These are phyloP conservation scores for Perithous albicinctus DNA, from an alignment of 2,888 invertebrate genomes.

Conservation along the genomic window DNA sequence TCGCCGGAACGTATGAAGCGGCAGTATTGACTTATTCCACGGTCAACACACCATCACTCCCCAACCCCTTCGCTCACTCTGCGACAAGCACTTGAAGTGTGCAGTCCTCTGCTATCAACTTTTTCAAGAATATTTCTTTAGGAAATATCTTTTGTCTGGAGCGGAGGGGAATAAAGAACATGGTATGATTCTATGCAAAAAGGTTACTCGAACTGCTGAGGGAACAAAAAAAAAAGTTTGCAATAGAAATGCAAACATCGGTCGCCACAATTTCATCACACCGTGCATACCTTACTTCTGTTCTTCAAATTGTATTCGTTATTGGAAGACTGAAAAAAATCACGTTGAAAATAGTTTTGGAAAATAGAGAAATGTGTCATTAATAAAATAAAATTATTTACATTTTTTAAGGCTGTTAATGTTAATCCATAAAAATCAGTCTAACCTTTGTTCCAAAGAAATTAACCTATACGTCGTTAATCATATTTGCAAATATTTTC, in stretches of 20 bases:
- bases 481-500: too few species aligned
- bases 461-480: too few species aligned
- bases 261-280: background rate
- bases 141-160: constrained; percentile 17
- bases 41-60: constrained; percentile 47
- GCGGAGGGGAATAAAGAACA: background rate
- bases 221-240: background rate
- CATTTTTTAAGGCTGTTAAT: too few species aligned
- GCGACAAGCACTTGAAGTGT: constrained; percentile 11
- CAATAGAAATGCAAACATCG: background rate
- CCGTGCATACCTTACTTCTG: too few species aligned
- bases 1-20: constrained; percentile 45
- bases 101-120: background rate
- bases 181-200: background rate
- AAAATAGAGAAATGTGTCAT: too few species aligned
- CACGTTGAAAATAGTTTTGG: too few species aligned
- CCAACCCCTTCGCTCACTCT: background rate
- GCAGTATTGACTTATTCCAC: constrained; percentile 52
- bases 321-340: too few species aligned
- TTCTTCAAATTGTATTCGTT: too few species aligned
- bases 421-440: too few species aligned
- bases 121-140: background rate
- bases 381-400: too few species aligned
- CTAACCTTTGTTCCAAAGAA: too few species aligned
- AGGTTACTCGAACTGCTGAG: too few species aligned